phyloP scores from a whole-genome alignment of 2,888 invertebrate genomes.

The Drosophila nigricruria region DNA sequence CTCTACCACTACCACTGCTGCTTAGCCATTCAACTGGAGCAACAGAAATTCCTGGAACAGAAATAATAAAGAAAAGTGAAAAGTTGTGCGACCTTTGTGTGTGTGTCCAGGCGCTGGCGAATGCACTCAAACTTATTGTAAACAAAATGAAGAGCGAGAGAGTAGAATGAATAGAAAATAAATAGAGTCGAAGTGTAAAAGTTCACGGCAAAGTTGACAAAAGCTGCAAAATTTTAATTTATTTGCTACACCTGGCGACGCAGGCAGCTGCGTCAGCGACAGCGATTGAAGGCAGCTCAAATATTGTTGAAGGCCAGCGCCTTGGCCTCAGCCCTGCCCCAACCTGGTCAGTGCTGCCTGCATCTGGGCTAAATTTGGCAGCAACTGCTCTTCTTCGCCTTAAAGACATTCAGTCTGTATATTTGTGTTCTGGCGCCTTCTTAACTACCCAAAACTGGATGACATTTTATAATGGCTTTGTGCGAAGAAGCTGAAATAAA shows the following conservation, averaged over 20 bases:
- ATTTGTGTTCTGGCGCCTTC: not conserved
- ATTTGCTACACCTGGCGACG: constrained; percentile 46
- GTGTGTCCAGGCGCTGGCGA: constrained; percentile 26
- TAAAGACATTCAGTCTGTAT: not conserved
- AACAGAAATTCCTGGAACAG: constrained; percentile 2
- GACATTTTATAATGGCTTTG: constrained; percentile 63
- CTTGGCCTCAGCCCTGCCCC: not conserved
- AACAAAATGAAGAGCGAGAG: constrained; percentile 13
- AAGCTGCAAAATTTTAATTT: constrained; percentile 64
- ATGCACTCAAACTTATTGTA: constrained; percentile 48
- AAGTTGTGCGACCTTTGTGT: constrained; percentile 69
- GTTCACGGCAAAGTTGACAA: constrained; percentile 57
- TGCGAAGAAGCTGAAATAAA: constrained; percentile 36
- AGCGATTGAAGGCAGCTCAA: constrained; percentile 7
- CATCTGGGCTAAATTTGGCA: not conserved
- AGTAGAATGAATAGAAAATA: constrained; percentile 18
- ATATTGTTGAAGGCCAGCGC: not conserved
- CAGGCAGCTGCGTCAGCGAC: constrained; percentile 17
- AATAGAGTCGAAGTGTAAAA: constrained; percentile 56
- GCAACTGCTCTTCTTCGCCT: not conserved
- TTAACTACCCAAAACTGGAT: constrained; percentile 16
- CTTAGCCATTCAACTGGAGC: not conserved
- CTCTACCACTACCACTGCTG: constrained; percentile 6
- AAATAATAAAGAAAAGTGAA: constrained; percentile 34
- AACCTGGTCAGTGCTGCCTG: constrained; percentile 10